These are phyloP conservation scores for Pipa parva DNA, from an alignment of 2,113 vertebrate species.

Conservation along the genomic window DNA sequence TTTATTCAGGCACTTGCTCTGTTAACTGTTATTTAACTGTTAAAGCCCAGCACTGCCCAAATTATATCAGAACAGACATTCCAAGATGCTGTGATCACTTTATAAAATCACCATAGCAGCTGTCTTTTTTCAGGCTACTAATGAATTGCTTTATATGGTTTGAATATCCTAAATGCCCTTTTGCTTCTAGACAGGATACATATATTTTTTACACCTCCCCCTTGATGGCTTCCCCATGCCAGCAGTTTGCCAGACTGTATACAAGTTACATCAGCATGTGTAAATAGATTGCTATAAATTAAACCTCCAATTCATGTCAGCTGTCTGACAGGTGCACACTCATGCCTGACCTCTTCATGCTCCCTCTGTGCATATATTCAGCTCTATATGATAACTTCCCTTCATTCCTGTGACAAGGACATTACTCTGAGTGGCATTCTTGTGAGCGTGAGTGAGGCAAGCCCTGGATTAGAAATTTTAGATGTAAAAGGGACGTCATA, in stretches of 20 bases:
- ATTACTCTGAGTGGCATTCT: background rate
- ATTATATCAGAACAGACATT: background rate
- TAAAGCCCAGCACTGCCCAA: no score
- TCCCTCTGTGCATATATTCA: constrained; percentile 12
- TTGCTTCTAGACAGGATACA: background rate
- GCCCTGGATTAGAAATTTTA: constrained; percentile 17
- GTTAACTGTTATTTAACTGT: no score
- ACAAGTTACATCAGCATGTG: constrained; percentile 14
- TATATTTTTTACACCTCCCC: background rate
- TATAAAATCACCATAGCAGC: no score
- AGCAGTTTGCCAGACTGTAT: constrained; percentile 1
- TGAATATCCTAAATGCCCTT: background rate
- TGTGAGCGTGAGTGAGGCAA: constrained; percentile 8
- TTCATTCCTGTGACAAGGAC: constrained; percentile 11
- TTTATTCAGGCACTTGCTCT: no score
- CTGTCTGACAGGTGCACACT: constrained; percentile 23
- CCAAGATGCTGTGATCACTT: background rate
- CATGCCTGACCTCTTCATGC: background rate
- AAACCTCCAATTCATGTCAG: constrained; percentile 4
- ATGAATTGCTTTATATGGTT: background rate
- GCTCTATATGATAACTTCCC: constrained; percentile 13
- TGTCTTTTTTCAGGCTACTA: no score
- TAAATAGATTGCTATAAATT: background rate
- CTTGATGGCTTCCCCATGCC: background rate
- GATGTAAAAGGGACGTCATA: background rate